Conservation (phyloP, 2,797 vertebrate species). For the Balearica regulorum region DNA sequence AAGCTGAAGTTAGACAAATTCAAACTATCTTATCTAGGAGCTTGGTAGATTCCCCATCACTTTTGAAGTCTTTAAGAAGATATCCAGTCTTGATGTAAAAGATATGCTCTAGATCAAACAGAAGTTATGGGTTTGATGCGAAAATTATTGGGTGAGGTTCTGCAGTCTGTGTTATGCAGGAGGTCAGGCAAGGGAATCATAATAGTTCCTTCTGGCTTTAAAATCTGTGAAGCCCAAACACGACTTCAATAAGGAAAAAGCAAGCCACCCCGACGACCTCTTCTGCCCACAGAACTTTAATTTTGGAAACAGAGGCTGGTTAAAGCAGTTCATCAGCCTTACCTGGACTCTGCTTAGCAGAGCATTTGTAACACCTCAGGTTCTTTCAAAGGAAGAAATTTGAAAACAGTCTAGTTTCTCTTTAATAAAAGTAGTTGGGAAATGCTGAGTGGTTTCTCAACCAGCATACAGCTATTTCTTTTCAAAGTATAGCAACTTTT, state of each 20-base stretch:
- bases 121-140: slow-evolving; percentile 66
- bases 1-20: slow-evolving; percentile 70
- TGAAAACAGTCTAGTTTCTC: slow-evolving; percentile 50
- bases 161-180: slow-evolving; percentile 65
- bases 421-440: slow-evolving; percentile 48
- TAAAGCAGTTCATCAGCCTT: slow-evolving; percentile 67
- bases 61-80: slow-evolving; percentile 70
- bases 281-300: slow-evolving; percentile 70
- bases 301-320: slow-evolving; percentile 66
- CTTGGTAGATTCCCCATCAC: slow-evolving; percentile 65
- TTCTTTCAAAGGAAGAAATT: slow-evolving; percentile 61
- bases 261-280: slow-evolving; percentile 60
- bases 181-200: slow-evolving; percentile 59
- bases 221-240: slow-evolving; percentile 68
- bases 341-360: slow-evolving; percentile 60
- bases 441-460: slow-evolving; percentile 17
- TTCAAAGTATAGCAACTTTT: not conserved
- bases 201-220: slow-evolving; percentile 68
- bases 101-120: slow-evolving; percentile 64
- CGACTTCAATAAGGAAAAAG: slow-evolving; percentile 65
- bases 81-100: slow-evolving; percentile 70
- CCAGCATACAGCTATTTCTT: not conserved
- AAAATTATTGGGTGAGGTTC: slow-evolving; percentile 69
- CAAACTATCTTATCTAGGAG: slow-evolving; percentile 63
- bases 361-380: slow-evolving; percentile 36